Evolutionary conservation across 2,113 vertebrate genomes (phyloP).

Genomic region (Romanogobio albipinnatus): DNA sequence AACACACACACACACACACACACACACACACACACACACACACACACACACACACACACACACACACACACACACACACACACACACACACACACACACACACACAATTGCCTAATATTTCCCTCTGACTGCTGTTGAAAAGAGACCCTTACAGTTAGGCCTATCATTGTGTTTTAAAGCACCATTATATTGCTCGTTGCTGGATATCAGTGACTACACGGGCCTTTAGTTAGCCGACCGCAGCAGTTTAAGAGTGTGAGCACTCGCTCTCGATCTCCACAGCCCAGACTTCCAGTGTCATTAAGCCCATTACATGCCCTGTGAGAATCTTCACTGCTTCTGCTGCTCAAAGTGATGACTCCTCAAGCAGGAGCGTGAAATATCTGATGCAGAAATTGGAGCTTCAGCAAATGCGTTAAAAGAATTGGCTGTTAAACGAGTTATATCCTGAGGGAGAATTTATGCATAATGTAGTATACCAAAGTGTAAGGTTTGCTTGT

Average conservation of each 20-base stretch:
- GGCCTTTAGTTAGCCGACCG: conserved; percentile 69
- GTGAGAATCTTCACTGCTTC: conserved; percentile 77
- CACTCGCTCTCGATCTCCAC: conserved; percentile 69
- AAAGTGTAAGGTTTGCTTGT: background rate
- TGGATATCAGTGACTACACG: conserved; percentile 58
- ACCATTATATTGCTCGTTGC: conserved; percentile 61
- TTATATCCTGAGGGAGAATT: conserved; percentile 18
- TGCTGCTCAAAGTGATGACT: conserved; percentile 77
- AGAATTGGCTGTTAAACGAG: conserved; percentile 18
- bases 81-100: conserved; percentile 6
- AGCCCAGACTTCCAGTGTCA: conserved; percentile 67
- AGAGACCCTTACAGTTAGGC: conserved; percentile 58
- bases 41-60: conserved; percentile 7
- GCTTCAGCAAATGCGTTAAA: conserved; percentile 26
- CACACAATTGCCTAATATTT: conserved; percentile 27
- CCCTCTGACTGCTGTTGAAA: conserved; percentile 28
- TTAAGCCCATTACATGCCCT: conserved; percentile 72
- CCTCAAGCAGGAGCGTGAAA: conserved; percentile 75
- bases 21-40: conserved; percentile 4
- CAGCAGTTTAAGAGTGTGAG: conserved; percentile 68
- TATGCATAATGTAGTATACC: background rate
- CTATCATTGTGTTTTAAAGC: conserved; percentile 67
- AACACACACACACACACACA: conserved; percentile 15
- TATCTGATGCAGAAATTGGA: conserved; percentile 67
- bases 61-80: conserved; percentile 20